Evolutionary conservation across 2,888 invertebrate species (phyloP).

Genomic region (Heliconius hortense): DNA sequence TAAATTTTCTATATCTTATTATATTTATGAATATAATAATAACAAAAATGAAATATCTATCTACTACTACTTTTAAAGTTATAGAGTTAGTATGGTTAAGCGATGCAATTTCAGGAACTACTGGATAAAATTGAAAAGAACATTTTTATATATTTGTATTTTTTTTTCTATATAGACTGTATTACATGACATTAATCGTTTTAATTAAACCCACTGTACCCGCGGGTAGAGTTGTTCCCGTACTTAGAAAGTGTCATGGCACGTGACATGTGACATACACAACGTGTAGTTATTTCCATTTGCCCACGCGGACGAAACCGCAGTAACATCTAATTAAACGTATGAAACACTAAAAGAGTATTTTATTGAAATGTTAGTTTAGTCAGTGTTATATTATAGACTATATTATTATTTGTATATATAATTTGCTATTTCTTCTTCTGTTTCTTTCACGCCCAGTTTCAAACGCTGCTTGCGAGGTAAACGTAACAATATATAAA

Average conservation of each 20-base stretch:
- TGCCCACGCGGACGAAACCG: neutral
- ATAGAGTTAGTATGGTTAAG: neutral
- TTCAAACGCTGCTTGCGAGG: conserved; percentile 17
- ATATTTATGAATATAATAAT: too few relatives aligned
- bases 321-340: neutral
- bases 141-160: neutral
- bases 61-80: neutral
- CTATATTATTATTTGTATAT: neutral
- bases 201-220: too few relatives aligned
- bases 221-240: too few relatives aligned
- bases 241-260: too few relatives aligned
- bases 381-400: too few relatives aligned
- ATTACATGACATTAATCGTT: too few relatives aligned
- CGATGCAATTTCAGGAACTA: neutral
- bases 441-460: conserved; percentile 12
- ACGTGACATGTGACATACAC: neutral
- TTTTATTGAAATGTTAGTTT: too few relatives aligned
- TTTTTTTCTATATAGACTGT: neutral
- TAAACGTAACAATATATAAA: neutral
- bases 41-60: too few relatives aligned
- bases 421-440: conserved; percentile 2
- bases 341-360: too few relatives aligned
- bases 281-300: too few relatives aligned
- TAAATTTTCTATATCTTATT: too few relatives aligned
- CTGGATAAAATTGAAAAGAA: neutral